Base-by-base conservation (phyloP, 2,888 invertebrate genomes). In the Morinoia aosen region DNA sequence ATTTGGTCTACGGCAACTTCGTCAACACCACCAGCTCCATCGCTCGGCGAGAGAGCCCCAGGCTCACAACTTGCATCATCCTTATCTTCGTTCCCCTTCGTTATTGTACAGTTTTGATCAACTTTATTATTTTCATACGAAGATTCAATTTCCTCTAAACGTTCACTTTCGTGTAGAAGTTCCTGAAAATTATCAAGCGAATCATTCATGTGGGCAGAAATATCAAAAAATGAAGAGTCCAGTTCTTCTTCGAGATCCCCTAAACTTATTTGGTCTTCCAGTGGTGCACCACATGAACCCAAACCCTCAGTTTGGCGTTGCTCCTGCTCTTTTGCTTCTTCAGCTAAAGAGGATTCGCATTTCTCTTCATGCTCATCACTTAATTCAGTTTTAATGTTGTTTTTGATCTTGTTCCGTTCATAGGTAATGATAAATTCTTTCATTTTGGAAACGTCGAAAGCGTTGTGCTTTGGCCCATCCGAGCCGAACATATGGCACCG, bases 401-500 rank as follows among this genome's bases (percentile, higher is more conserved):
- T 48, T 90, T 90, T 48, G 33, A 48, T 90, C 39, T 90, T 90
- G 33, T 40, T 90, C 8, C 90, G 90, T 90, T 90, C 58, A 57
- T 57, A 90, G 57, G 58, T 40, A 19, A 48, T n/a, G 57, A 93
- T 8, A 39, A 93, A 12, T 33, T 8, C 25, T 58, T 93, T 93
- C 93, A 93, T 93, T 58, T 93, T 93, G 57, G 57, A 56, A 16
- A 95, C 95, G 40, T 95, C 95, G 95, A 95, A 95, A 33, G 48
- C 61, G 95, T 61, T 95, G 64, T 61, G 64, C n/a, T 95, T 95
- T 7, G 58, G 95, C 10, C 33, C 61, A 5, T 61, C 58, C 10
- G 61, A 95, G 40, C 39, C 95, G 40, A 64, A 61, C 95, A 95
- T 95, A 64, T 95, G 95, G n/a, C 64, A 95, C n/a, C 95, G 95